Conservation (phyloP, 1,140 invertebrate species). For the Euwallacea similis region DNA sequence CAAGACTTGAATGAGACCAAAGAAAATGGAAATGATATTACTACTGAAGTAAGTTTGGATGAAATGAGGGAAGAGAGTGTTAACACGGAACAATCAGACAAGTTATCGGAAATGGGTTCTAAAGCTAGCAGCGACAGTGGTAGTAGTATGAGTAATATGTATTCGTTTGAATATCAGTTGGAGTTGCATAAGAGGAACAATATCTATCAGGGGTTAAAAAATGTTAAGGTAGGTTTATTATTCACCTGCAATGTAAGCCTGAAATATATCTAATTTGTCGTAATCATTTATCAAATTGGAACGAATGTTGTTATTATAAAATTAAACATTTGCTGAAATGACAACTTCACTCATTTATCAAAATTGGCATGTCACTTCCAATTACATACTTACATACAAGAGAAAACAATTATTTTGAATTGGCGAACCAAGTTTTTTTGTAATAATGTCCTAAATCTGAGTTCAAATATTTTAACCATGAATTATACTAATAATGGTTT, state of each 20-base stretch:
- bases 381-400: no score
- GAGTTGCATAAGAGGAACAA: slow-evolving; percentile 31
- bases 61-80: background rate
- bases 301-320: no score
- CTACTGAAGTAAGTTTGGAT: background rate
- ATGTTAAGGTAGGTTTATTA: slow-evolving; percentile 23
- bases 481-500: no score
- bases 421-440: no score
- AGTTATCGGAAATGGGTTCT: background rate
- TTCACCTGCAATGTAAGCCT: background rate
- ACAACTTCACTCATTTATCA: no score
- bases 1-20: background rate
- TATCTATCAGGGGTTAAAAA: slow-evolving; percentile 25
- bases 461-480: no score
- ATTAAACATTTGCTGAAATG: no score
- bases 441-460: no score
- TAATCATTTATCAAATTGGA: no score
- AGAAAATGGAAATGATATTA: background rate
- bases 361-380: no score
- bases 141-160: slow-evolving; percentile 8
- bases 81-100: background rate
- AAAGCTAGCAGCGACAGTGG: background rate
- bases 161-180: slow-evolving; percentile 34
- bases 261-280: no score
- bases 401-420: no score